phyloP scores from a whole-genome alignment of 2,797 vertebrate genomes.

The Iguana delicatissima region DNA sequence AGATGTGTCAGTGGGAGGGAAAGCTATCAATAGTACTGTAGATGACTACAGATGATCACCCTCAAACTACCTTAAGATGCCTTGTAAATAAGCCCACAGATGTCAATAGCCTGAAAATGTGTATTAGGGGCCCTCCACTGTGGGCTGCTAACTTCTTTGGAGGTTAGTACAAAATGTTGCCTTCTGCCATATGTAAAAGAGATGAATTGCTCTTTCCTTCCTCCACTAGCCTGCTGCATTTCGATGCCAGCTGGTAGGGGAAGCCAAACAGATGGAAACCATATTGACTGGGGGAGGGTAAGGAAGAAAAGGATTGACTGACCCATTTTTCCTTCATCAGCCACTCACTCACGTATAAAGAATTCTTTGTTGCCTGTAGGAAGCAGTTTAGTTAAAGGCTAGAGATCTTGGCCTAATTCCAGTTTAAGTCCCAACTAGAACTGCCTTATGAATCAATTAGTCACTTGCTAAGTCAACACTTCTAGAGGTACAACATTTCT shows the following conservation, averaged over 20 bases:
- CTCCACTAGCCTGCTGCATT: neutral
- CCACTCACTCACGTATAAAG: neutral
- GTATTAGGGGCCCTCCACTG: neutral
- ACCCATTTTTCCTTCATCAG: neutral
- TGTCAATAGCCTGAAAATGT: neutral
- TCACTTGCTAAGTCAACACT: too few species aligned
- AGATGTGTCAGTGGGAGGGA: neutral
- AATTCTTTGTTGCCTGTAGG: neutral
- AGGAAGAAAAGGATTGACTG: neutral
- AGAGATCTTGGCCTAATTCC: too few species aligned
- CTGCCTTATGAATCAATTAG: too few species aligned
- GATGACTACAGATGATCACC: neutral
- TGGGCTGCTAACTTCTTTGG: neutral
- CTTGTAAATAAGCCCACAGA: neutral
- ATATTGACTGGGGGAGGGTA: neutral
- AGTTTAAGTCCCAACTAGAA: too few species aligned
- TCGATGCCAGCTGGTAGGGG: neutral
- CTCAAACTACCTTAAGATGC: neutral
- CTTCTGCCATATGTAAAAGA: neutral
- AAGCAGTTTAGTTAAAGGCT: neutral
- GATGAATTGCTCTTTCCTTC: neutral
- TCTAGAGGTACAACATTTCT: too few species aligned
- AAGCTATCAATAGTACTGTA: neutral
- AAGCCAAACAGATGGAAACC: neutral
- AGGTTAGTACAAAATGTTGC: neutral